These are phyloP conservation scores for Scarus forsteni DNA, from an alignment of 2,797 vertebrate genomes.

Conservation along the genomic window DNA sequence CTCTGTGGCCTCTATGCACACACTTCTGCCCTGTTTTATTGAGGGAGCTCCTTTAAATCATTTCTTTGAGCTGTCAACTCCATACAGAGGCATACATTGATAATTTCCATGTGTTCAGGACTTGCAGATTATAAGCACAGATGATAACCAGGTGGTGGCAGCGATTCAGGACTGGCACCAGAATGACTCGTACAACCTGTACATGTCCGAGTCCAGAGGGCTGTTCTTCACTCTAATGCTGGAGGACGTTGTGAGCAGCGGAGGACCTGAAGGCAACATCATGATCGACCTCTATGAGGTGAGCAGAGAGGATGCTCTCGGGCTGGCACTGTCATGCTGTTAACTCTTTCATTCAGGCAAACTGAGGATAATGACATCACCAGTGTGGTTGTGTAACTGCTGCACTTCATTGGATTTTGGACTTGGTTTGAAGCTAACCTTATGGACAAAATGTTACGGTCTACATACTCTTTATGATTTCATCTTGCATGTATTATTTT, in stretches of 20 bases:
- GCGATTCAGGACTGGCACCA: conserved; percentile 97
- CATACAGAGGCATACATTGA: conserved; percentile 4
- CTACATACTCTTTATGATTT: background rate
- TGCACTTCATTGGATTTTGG: background rate
- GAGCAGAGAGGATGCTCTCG: conserved; percentile 50
- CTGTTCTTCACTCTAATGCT: conserved; percentile 93
- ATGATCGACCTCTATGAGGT: conserved; percentile 99
- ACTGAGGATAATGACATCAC: background rate
- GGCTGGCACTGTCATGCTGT: conserved; percentile 18
- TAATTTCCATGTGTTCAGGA: conserved; percentile 81
- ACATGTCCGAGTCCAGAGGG: conserved; percentile 93
- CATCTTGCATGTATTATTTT: background rate
- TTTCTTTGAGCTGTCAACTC: background rate
- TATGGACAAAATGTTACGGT: background rate
- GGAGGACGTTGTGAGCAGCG: conserved; percentile 93
- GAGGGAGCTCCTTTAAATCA: conserved; percentile 5
- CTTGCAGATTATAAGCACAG: conserved; percentile 96
- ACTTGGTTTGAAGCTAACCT: too few relatives aligned
- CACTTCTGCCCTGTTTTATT: background rate
- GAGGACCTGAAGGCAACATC: conserved; percentile 92
- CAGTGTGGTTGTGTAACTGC: conserved; percentile 3
- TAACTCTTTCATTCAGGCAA: conserved; percentile 13
- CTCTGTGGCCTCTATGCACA: conserved; percentile 2
- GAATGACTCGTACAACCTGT: conserved; percentile 94
- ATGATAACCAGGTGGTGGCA: conserved; percentile 95